These are phyloP conservation scores for Cinara cedri DNA, from an alignment of 2,888 invertebrate species.

Conservation along the genomic window DNA sequence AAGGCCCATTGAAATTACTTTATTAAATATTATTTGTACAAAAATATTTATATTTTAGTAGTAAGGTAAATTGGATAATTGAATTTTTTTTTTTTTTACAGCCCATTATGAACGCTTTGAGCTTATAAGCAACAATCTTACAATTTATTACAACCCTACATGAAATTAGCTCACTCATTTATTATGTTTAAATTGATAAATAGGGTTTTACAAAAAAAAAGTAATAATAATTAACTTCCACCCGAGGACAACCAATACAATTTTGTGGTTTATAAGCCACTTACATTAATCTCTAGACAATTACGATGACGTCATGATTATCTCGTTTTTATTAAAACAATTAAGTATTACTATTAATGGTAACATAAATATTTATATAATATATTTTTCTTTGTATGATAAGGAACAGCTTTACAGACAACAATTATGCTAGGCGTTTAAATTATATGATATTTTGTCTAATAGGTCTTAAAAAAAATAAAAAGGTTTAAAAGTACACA, in stretches of 20 bases:
- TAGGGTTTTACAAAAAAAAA: slow-evolving; percentile 38
- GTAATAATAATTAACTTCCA: slow-evolving; percentile 44
- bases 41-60: slow-evolving; percentile 50
- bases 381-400: slow-evolving; percentile 27
- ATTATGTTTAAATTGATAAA: slow-evolving; percentile 27
- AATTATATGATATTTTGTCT: slow-evolving; percentile 14
- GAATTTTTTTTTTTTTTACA: slow-evolving; percentile 45
- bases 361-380: slow-evolving; percentile 56
- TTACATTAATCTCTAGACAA: slow-evolving; percentile 31
- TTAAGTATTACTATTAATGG: slow-evolving; percentile 47
- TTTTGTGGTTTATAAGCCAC: slow-evolving; percentile 33
- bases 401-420: slow-evolving; percentile 52
- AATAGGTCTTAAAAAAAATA: slow-evolving; percentile 16
- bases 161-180: slow-evolving; percentile 50
- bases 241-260: slow-evolving; percentile 46
- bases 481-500: slow-evolving; percentile 15
- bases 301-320: slow-evolving; percentile 50
- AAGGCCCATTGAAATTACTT: slow-evolving; percentile 27
- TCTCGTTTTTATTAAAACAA: slow-evolving; percentile 48
- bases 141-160: slow-evolving; percentile 52
- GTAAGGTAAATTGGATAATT: slow-evolving; percentile 30
- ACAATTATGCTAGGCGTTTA: slow-evolving; percentile 36
- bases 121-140: slow-evolving; percentile 48
- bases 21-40: slow-evolving; percentile 49
- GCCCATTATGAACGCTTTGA: slow-evolving; percentile 42